These are phyloP conservation scores for Protobothrops mucrosquamatus DNA, from an alignment of 2,113 vertebrate genomes.

Conservation along the genomic window DNA sequence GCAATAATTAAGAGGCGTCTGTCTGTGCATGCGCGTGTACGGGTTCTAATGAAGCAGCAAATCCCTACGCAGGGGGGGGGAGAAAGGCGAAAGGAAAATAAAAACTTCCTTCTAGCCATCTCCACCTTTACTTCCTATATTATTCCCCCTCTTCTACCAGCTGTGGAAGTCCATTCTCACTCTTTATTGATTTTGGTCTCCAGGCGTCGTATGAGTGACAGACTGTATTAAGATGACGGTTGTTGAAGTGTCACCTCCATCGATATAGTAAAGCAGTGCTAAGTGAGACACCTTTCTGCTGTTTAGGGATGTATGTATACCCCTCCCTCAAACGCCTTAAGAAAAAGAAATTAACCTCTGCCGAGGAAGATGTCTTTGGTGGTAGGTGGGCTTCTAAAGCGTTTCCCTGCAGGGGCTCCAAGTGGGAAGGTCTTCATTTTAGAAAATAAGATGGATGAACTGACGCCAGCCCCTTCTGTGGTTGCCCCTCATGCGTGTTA, in stretches of 20 bases:
- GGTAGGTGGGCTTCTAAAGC: slow-evolving; percentile 48
- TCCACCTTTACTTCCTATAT: background rate
- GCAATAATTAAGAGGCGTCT: background rate
- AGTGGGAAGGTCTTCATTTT: slow-evolving; percentile 48
- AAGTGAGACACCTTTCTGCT: slow-evolving; percentile 27
- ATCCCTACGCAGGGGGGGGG: background rate
- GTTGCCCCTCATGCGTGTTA: background rate
- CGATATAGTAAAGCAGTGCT: slow-evolving; percentile 39
- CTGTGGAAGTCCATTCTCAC: slow-evolving; percentile 59
- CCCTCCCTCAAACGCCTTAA: slow-evolving; percentile 35
- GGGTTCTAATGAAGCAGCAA: background rate
- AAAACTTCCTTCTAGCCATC: background rate
- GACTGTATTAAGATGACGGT: slow-evolving; percentile 64
- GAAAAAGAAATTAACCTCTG: background rate
- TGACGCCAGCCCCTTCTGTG: slow-evolving; percentile 10
- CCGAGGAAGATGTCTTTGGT: background rate
- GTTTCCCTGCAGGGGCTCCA: slow-evolving; percentile 39
- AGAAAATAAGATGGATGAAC: slow-evolving; percentile 47
- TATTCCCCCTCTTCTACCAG: slow-evolving; percentile 41
- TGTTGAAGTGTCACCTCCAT: slow-evolving; percentile 58
- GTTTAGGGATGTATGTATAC: slow-evolving; percentile 32
- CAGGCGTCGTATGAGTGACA: slow-evolving; percentile 58
- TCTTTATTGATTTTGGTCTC: slow-evolving; percentile 70
- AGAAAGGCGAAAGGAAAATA: background rate
- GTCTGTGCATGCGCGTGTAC: background rate